These are phyloP conservation scores for Tubulanus polymorphus DNA, from an alignment of 2,888 invertebrate genomes.

Conservation along the genomic window DNA sequence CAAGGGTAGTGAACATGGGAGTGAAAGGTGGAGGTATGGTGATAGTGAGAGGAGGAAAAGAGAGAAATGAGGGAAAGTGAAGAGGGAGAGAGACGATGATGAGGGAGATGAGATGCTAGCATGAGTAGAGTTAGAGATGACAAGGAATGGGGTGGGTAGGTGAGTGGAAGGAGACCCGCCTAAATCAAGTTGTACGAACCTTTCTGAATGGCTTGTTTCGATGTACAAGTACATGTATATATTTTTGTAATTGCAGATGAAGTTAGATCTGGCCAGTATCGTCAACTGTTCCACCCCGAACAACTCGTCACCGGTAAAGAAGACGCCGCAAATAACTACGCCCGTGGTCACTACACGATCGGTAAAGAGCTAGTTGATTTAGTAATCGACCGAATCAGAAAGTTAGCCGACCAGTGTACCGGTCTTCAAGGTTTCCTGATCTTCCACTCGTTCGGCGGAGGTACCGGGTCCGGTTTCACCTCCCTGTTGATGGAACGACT, in stretches of 20 bases:
- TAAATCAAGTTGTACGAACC: too few relatives aligned
- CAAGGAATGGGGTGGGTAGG: too few relatives aligned
- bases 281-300: conserved; percentile 95
- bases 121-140: too few relatives aligned
- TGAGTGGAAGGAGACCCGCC: too few relatives aligned
- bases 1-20: too few relatives aligned
- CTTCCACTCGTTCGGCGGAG: conserved; percentile 47
- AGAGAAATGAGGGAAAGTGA: too few relatives aligned
- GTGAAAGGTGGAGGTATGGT: too few relatives aligned
- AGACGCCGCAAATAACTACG: conserved; percentile 97
- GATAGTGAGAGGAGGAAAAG: neutral
- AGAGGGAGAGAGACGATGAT: too few relatives aligned
- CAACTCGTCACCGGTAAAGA: conserved; percentile 95
- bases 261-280: conserved; percentile 62
- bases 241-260: too few relatives aligned
- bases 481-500: conserved; percentile 81
- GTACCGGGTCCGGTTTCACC: conserved; percentile 82
- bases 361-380: conserved; percentile 74
- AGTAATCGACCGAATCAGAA: conserved; percentile 71
- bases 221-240: too few relatives aligned
- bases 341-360: conserved; percentile 95
- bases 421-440: conserved; percentile 52
- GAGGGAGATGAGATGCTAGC: too few relatives aligned
- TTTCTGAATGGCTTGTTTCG: too few relatives aligned
- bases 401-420: conserved; percentile 55